Evolutionary conservation across 1,140 invertebrate genomes (phyloP), one percentile per base, ranked within the genome.

Genomic region (Papilio aristodemus): DNA sequence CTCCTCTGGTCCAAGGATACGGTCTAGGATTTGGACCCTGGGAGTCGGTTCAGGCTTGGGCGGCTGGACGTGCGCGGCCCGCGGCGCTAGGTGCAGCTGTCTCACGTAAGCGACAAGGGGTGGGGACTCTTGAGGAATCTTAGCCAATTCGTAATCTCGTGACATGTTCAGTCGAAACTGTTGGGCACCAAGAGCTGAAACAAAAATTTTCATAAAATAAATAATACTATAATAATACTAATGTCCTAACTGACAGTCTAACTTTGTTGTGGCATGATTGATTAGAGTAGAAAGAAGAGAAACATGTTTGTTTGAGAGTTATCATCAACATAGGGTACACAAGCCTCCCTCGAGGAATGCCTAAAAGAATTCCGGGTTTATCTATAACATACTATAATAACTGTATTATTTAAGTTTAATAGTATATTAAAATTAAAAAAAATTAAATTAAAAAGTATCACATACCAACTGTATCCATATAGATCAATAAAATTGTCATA

Each of bases 151-250:
- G 81, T 95, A 94, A 79, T 96, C 95, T 75, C 93, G 93, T 54
- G 94, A 95, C 94, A 96, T 95, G 85, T 95, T 96, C 46, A 94
- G 80, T 36, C 93, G 92, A 85, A 95, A 95, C 84, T 94, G 94
- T 76, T 94, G 93, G 73, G 94, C 94, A 57, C 93, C 92, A 74
- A 94, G 90, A 14, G 94, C 94, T 94, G 82, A 19, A 81, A 79
- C 67, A 19, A 50, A 32, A 6, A 32, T 32, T 32, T 32, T 32
- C 2, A 32, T 32, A 32, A 32, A 32, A 32, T 6, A 32, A 32
- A 2, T n/a, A n/a, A n/a, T n/a, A n/a, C n/a, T n/a, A n/a, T n/a
- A n/a, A n/a, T n/a, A n/a, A n/a, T n/a, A n/a, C n/a, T n/a, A 32
- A 32, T 32, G 27, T 32, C 27, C 27, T 32, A 32, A 32, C 27